phyloP scores from a whole-genome alignment of 2,888 invertebrate genomes.

The Spicauda simplicius region DNA sequence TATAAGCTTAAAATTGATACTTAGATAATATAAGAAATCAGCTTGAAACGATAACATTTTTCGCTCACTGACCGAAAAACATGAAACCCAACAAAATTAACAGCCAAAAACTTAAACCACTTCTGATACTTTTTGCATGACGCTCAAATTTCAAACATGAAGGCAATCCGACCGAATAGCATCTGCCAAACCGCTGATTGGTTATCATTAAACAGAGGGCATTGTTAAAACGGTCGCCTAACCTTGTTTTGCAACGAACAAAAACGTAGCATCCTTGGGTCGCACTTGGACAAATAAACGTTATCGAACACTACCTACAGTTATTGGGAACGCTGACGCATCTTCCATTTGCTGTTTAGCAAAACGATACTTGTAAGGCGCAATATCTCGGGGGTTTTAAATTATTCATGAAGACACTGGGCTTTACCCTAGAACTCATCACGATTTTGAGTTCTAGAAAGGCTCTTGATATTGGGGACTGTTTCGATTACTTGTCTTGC shows the following conservation, averaged over 20 bases:
- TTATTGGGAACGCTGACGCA: conserved; percentile 50
- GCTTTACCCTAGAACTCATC: no score
- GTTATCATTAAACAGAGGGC: conserved; percentile 8
- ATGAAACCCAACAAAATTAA: background rate
- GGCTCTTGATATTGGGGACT: no score
- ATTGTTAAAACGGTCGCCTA: conserved; percentile 32
- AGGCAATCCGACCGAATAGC: conserved; percentile 22
- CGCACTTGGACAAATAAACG: conserved; percentile 70
- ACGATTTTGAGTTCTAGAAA: no score
- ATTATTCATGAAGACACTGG: no score
- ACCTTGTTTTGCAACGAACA: conserved; percentile 42
- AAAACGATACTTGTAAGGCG: background rate
- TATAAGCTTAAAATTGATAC: no score
- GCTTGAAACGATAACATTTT: no score
- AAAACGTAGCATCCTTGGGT: conserved; percentile 60
- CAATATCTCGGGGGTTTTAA: background rate
- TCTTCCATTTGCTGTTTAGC: conserved; percentile 1
- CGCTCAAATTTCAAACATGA: background rate
- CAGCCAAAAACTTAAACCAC: background rate
- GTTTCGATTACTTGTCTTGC: no score
- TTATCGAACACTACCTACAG: conserved; percentile 55
- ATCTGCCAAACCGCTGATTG: conserved; percentile 7
- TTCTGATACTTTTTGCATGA: background rate
- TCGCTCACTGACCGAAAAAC: no score
- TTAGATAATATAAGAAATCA: no score